phyloP scores from a whole-genome alignment of 1,140 invertebrate genomes.

The Cydia pomonella region DNA sequence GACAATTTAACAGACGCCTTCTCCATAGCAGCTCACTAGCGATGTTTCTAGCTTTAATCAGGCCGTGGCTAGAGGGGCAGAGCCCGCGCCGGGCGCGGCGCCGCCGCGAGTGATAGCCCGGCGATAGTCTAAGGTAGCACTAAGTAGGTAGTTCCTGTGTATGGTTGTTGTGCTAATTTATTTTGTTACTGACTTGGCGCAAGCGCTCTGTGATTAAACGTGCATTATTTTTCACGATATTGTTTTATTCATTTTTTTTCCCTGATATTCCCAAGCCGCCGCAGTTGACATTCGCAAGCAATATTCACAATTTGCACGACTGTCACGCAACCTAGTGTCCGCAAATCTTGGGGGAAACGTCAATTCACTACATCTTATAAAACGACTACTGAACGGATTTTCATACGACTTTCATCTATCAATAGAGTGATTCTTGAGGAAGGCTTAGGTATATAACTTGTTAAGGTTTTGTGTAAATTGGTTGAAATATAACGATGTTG shows the following conservation, averaged over 20 bases:
- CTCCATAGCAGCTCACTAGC: not conserved
- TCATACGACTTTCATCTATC: too few relatives aligned
- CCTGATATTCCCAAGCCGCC: too few relatives aligned
- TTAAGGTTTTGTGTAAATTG: too few relatives aligned
- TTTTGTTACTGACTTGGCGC: constrained; percentile 58
- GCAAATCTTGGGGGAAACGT: too few relatives aligned
- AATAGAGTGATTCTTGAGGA: too few relatives aligned
- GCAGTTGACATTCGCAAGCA: too few relatives aligned
- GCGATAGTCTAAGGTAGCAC: constrained; percentile 35
- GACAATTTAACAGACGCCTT: not conserved
- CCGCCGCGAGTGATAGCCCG: constrained; percentile 35
- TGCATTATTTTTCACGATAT: constrained; percentile 63
- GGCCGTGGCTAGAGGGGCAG: not conserved
- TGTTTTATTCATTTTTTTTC: not conserved
- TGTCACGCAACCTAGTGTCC: too few relatives aligned
- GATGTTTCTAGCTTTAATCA: not conserved
- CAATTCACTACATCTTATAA: too few relatives aligned
- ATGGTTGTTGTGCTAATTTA: constrained; percentile 68
- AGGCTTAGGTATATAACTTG: too few relatives aligned
- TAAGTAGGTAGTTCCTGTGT: constrained; percentile 59
- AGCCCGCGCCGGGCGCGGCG: constrained; percentile 2
- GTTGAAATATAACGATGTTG: too few relatives aligned
- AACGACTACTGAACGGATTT: too few relatives aligned
- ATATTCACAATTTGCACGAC: too few relatives aligned
- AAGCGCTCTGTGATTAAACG: constrained; percentile 68